These are phyloP conservation scores for Stenchaetothrips biformis DNA, from an alignment of 2,888 invertebrate species.

Conservation along the genomic window DNA sequence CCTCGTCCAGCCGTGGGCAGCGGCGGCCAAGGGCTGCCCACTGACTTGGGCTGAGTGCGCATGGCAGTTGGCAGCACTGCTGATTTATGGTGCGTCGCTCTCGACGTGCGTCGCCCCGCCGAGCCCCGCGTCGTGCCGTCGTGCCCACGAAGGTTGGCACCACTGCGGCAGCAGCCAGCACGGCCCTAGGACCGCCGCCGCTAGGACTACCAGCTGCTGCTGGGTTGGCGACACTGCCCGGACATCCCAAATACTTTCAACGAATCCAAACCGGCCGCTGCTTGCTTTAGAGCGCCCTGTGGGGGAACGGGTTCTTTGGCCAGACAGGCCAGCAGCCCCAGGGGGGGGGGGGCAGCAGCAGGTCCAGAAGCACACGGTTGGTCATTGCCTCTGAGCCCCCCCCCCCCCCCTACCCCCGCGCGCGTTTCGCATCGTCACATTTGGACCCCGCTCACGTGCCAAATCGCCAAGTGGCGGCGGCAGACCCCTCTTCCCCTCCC, in stretches of 20 bases:
- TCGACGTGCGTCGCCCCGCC: background rate
- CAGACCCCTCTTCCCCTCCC: background rate
- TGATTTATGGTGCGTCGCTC: background rate
- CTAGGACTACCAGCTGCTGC: too few relatives aligned
- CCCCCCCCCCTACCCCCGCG: background rate
- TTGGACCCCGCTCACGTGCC: slow-evolving; percentile 21
- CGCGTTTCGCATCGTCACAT: slow-evolving; percentile 7
- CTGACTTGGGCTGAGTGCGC: background rate
- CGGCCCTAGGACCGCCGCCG: too few relatives aligned
- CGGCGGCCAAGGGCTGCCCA: background rate
- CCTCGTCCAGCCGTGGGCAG: background rate
- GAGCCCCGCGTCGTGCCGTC: too few relatives aligned
- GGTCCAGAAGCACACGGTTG: background rate
- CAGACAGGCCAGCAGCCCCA: background rate
- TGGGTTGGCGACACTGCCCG: too few relatives aligned
- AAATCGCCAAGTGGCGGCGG: slow-evolving; percentile 22
- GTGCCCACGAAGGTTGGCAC: too few relatives aligned
- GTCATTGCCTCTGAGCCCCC: slow-evolving; percentile 2
- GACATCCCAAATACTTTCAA: too few relatives aligned
- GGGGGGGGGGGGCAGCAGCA: too few relatives aligned
- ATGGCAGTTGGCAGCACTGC: background rate
- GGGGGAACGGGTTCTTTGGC: background rate
- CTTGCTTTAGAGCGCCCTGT: too few relatives aligned
- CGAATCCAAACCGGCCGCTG: too few relatives aligned
- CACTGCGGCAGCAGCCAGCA: too few relatives aligned